Evolutionary conservation across 2,797 vertebrate genomes (phyloP).

Genomic region (Manis javanica): DNA sequence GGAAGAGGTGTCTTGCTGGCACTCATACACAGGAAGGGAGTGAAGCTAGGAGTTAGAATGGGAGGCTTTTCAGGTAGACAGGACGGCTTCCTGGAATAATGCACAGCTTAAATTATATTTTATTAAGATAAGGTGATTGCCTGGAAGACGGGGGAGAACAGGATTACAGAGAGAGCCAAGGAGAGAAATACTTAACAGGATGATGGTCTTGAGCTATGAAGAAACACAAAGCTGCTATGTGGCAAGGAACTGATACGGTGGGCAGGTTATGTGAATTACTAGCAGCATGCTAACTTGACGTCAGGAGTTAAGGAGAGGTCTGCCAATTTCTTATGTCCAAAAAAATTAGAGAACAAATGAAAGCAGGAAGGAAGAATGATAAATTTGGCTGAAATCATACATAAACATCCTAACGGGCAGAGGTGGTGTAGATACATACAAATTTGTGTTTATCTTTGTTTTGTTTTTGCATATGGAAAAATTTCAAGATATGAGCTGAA

Average conservation of each 20-base stretch:
- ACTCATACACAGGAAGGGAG: not conserved
- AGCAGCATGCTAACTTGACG: not conserved
- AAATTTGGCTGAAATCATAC: not conserved
- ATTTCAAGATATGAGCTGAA: not conserved
- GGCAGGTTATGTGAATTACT: not conserved
- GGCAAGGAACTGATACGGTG: not conserved
- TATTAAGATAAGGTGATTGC: not conserved
- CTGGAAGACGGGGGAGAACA: not conserved
- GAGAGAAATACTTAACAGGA: not conserved
- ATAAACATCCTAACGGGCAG: not conserved
- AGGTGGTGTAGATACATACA: not conserved
- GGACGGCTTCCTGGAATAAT: not conserved
- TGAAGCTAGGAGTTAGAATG: accelerated
- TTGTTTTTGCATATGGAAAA: not conserved
- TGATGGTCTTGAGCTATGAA: not conserved
- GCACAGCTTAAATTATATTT: not conserved
- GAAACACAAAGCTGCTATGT: not conserved
- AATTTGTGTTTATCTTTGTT: not conserved
- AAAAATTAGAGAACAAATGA: not conserved
- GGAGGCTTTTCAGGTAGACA: not conserved
- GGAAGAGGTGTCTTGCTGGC: not conserved
- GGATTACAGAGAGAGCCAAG: not conserved
- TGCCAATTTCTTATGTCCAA: not conserved
- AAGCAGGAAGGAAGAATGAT: not conserved
- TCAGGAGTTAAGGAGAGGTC: not conserved